phyloP scores from a whole-genome alignment of 2,797 vertebrate genomes.

The Dipus sagitta region DNA sequence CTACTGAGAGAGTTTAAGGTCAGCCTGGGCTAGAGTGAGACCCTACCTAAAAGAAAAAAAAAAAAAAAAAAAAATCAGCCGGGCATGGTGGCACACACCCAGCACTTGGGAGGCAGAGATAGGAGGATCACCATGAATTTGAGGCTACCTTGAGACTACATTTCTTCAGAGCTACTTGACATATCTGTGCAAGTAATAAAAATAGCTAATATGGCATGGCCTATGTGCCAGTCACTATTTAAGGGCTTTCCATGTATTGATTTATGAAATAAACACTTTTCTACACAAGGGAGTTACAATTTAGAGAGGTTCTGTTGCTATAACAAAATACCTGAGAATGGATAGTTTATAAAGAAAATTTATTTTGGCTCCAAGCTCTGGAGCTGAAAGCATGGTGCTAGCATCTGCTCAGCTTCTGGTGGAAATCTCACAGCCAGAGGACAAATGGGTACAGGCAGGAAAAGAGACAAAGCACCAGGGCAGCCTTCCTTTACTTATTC shows the following conservation, averaged over 20 bases:
- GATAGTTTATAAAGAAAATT: not conserved
- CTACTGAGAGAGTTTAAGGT: no score
- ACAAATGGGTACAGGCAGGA: not conserved
- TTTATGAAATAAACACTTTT: not conserved
- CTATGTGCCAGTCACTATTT: not conserved
- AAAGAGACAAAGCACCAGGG: not conserved
- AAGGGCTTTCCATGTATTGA: not conserved
- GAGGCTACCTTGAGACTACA: no score
- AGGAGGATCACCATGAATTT: no score
- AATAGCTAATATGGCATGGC: not conserved
- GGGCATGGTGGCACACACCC: no score
- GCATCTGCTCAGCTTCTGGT: not conserved
- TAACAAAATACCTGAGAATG: not conserved
- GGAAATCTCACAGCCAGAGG: not conserved
- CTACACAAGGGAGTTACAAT: not conserved
- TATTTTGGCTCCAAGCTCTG: conserved; percentile 1
- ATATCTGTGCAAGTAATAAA: not conserved
- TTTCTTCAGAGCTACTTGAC: not conserved
- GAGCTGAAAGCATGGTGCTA: not conserved
- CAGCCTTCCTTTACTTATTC: not conserved
- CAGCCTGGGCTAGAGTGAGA: no score
- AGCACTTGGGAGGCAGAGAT: no score
- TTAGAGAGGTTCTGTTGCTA: not conserved
- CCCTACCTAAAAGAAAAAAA: no score
- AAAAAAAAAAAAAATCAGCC: no score